Conservation (phyloP, 2,113 vertebrate genomes). For the Lagenorhynchus albirostris region DNA sequence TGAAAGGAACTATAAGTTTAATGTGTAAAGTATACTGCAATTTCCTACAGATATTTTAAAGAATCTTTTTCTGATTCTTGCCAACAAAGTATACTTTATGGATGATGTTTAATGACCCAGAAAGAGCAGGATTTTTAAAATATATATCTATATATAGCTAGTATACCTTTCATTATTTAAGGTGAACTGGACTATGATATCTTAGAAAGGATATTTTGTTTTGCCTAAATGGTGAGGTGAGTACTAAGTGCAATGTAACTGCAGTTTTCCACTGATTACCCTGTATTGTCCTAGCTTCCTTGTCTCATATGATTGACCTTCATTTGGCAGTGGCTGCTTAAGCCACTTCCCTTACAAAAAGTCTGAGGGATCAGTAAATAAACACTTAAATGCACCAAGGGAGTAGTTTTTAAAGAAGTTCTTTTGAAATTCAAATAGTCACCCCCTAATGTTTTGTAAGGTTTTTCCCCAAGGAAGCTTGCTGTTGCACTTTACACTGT, state of each 20-base stretch:
- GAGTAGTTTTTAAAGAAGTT: not conserved
- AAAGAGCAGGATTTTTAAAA: not conserved
- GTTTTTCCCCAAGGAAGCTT: not conserved
- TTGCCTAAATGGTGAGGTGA: not conserved
- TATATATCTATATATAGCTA: not conserved
- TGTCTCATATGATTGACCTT: not conserved
- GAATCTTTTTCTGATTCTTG: not conserved
- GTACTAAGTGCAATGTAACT: not conserved
- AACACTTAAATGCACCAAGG: not conserved
- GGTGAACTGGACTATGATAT: not conserved
- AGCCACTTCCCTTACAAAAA: conserved; percentile 16
- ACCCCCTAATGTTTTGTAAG: not conserved
- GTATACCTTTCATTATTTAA: not conserved
- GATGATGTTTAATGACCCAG: not conserved
- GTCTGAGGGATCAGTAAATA: conserved; percentile 21
- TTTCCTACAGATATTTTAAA: not conserved
- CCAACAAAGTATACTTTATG: not conserved
- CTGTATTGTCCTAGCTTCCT: not conserved
- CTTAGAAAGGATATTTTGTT: not conserved
- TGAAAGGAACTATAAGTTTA: not conserved
- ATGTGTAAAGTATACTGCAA: not conserved
- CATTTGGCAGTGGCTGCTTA: not conserved
- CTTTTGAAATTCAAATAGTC: conserved; percentile 32
- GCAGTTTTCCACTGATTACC: not conserved
- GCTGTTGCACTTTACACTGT: not conserved